Evolutionary conservation across 2,888 invertebrate species (phyloP), one percentile per base, ranked within the genome.

Genomic region (Uropetala carovei): DNA sequence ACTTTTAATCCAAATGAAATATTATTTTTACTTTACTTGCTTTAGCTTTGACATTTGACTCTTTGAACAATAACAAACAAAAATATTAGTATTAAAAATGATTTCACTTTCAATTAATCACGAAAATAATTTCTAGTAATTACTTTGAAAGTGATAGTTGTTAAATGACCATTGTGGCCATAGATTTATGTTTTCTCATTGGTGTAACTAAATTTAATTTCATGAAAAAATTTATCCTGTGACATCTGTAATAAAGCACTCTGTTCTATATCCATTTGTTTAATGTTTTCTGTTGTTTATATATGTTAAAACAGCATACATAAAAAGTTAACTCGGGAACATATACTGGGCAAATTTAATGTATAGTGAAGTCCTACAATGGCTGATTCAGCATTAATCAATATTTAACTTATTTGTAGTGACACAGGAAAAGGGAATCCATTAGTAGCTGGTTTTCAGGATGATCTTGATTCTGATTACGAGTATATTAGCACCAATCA

Each of bases 391-490:
- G 43, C 1, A 43, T 43, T 43, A 43, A 3, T 43, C 5, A 43
- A 43, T 43, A 43, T 43, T 43, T 75, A 84, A n/a, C n/a, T n/a
- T 84, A 92, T 60, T 94, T 93, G 81, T 92, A 97, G 97, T 94
- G 98, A 98, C 93, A 96, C 96, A 59, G 97, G 97, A 93, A 96
- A 94, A 92, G 96, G 96, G 11, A 98, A 98, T 95, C 98, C 98
- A 56, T 95, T 97, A 94, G 98, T 99, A 0, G 97, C 98, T 57
- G 97, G 97, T 91, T 97, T 97, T 93, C 97, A 98, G 95, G 98
- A 98, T 94, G 98, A 98, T 94, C 95, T 98, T 84, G 97, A 97
- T 93, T 97, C 97, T 0, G 97, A 97, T 85, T 97, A 97, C 93
- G 95, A 92, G 14, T 60, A 92, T 11, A 22, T 58, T 18, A 81